Evolutionary conservation across 2,113 vertebrate genomes (phyloP).

Genomic region (Megaleporinus macrocephalus): DNA sequence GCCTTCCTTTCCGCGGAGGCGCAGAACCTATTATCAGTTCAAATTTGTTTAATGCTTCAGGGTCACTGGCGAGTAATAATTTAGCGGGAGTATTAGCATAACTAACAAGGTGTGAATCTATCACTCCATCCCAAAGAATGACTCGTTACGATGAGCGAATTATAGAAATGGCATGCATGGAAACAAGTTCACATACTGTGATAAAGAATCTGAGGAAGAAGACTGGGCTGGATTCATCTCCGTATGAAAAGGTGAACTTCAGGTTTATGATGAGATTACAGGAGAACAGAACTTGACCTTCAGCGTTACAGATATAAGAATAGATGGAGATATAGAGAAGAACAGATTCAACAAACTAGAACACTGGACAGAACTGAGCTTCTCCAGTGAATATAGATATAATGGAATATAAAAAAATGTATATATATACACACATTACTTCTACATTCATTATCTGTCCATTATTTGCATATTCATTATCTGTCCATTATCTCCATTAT

Average conservation of each 20-base stretch:
- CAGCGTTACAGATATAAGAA: no score
- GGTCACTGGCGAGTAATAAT: conserved; percentile 33
- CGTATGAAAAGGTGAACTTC: not conserved
- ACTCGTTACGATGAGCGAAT: not conserved
- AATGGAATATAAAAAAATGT: no score
- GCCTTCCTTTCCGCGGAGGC: conserved; percentile 4
- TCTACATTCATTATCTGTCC: no score
- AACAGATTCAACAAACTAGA: no score
- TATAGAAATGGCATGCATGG: not conserved
- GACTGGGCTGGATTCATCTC: not conserved
- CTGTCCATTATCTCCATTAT: no score
- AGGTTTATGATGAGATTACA: no score
- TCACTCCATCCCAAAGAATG: not conserved
- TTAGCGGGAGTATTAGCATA: conserved; percentile 8
- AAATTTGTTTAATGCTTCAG: conserved; percentile 42
- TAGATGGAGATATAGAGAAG: no score
- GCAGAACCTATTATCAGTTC: conserved; percentile 45
- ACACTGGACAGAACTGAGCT: no score
- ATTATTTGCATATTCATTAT: no score
- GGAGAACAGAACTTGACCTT: no score
- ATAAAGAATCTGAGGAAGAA: not conserved
- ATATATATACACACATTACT: no score
- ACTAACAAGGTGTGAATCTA: conserved; percentile 8
- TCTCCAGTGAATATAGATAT: no score
- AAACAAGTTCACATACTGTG: not conserved